Percentiles rank a stretch among this genome's conserved stretches.
Evolutionary conservation across 2,113 vertebrate species (phyloP).

Genomic region (Furnarius figulus): DNA sequence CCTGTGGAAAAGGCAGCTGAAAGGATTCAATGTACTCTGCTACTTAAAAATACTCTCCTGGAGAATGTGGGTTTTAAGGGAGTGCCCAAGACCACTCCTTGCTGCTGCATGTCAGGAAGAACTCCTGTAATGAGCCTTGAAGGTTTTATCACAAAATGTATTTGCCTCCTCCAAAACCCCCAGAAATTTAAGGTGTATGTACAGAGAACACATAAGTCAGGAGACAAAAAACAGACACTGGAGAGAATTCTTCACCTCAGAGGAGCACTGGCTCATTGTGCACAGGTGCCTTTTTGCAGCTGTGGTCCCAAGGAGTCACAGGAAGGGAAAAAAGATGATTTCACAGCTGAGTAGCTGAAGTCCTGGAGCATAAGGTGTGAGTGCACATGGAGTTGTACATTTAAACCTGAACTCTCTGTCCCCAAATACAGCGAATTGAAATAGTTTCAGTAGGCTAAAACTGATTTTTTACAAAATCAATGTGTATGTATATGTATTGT

Average conservation of each 20-base stretch:
- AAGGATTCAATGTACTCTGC: not conserved
- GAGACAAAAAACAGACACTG: not conserved
- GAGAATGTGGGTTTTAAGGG: not conserved
- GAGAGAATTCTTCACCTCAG: not conserved
- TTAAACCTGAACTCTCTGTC: not conserved
- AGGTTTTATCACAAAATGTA: not conserved
- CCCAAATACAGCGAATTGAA: not conserved
- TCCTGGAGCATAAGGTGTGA: not conserved
- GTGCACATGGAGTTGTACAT: not conserved
- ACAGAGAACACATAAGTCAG: not conserved
- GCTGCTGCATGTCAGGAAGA: not conserved
- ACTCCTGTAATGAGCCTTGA: not conserved
- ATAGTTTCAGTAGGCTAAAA: not conserved
- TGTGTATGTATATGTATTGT: not conserved
- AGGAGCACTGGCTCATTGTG: not conserved
- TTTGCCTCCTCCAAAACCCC: not conserved
- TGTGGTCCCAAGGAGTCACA: not conserved
- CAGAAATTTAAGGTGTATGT: not conserved
- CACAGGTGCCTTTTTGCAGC: not conserved
- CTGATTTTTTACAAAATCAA: not conserved
- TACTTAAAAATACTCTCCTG: not conserved
- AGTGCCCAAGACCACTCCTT: not conserved
- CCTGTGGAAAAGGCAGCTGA: not conserved
- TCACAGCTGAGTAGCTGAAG: not conserved
- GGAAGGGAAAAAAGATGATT: constrained; percentile 7